Base-by-base conservation (phyloP, 2,888 invertebrate genomes). In the Thalpophila matura region DNA sequence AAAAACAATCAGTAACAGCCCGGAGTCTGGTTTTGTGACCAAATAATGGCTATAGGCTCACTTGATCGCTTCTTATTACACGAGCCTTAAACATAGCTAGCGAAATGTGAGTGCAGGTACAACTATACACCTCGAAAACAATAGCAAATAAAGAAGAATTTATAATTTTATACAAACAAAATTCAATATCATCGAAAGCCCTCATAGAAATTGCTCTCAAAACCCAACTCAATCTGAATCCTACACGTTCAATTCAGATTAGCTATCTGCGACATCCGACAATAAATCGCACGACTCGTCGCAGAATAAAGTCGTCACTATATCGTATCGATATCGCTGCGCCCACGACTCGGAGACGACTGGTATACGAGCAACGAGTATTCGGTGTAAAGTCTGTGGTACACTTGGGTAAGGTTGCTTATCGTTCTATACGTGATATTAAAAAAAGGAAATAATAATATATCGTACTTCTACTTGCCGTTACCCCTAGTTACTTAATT, bases 281-380 rank as follows among this genome's bases (percentile, higher is more conserved):
- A 60, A 87, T 91, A 91, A 91, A 91, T 91, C 88, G 87, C 68
- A 67, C 53, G 54, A 71, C 78, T 83, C 83, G 83, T 86, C 85
- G 79, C 88, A 74, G 86, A 90, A 92, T 92, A 92, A 92, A 92
- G 92, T 89, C 92, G 89, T 92, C 91, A 90, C 82, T 87, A 87
- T 89, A 89, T 83, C 86, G 86, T 84, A 83, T 84, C 79, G 73
- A 76, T 76, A 82, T 80, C 87, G 82, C 70, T 62, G 71, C 84
- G 82, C 89, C 91, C 90, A 89, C 90, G 86, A 51, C 74, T 56
- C n/a, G 55, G 50, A 6, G 55, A 27, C 70, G 79, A 79, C 74
- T 82, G 78, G 78, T 84, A 82, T 86, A 86, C 67, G 82, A 80
- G 72, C 57, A 4, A 18, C 54, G 22, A 18, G 55, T 49, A 35